Base-by-base conservation (phyloP, 2,888 invertebrate species). In the Pyrocoelia pectoralis region DNA sequence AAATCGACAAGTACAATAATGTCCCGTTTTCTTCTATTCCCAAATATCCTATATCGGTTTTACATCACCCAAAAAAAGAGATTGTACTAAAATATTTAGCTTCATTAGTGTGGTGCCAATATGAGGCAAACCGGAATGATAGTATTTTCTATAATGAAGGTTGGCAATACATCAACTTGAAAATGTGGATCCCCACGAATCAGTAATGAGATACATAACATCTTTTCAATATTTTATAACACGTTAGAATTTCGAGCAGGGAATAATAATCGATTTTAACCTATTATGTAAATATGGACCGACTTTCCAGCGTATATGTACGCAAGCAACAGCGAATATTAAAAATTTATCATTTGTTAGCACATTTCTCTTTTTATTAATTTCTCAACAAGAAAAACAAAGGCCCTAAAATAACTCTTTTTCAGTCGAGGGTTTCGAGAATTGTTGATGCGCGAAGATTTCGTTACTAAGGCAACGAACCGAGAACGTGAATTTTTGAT, bases 401-500 rank as follows among this genome's bases (percentile, higher is more conserved):
- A 10, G 15, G 13, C 8, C 10, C 17, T 43, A 43, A 43, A 43
- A 43, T 43, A 43, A 43, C 43, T 43, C 17, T 46, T 46, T 46
- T n/a, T 13, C n/a, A n/a, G 41, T 1, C 41, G 14, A 41, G 14
- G n/a, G 14, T 46, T n/a, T n/a, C 17, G 10, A 18, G 46, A 18
- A 15, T 46, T 46, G 46, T 46, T 14, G 46, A 46, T 46, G 46
- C 46, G 46, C 17, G 17, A 46, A 18, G 46, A 46, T 46, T 46
- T 17, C 17, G 46, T 46, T 46, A 17, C 46, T n/a, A 17, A 18
- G 17, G 46, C 17, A 46, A 46, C 46, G 18, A 18, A 46, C 46
- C 46, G 8, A 46, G 17, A 46, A 46, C 46, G 10, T 46, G 46
- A 46, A 46, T 46, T 46, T 46, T 46, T 46, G 41, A 46, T 46